Percentiles rank a stretch among this genome's conserved stretches.
These are phyloP conservation scores for Antheraea mylitta DNA, from an alignment of 1,140 invertebrate species.

Conservation along the genomic window DNA sequence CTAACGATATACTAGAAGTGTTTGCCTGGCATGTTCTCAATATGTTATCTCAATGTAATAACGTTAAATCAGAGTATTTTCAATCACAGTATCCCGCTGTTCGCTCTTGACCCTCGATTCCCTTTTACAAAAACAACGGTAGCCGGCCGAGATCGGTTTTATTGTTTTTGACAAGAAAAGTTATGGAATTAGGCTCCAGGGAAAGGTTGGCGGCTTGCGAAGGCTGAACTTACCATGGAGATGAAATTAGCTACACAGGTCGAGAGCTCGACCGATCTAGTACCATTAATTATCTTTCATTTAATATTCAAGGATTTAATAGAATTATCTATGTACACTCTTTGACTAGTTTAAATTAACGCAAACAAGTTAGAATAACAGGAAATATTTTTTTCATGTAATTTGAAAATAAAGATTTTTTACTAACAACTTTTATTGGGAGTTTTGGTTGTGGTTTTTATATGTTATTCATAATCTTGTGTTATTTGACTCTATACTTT, in stretches of 20 bases:
- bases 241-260: not conserved
- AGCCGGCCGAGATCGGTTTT: not conserved
- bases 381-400: too few relatives aligned
- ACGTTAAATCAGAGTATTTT: not conserved
- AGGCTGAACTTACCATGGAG: not conserved
- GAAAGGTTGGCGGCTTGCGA: not conserved
- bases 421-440: too few relatives aligned
- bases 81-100: not conserved
- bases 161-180: slow-evolving; percentile 1
- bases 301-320: too few relatives aligned
- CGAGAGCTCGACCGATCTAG: not conserved
- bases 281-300: too few relatives aligned
- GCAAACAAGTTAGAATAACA: too few relatives aligned
- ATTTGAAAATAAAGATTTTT: too few relatives aligned
- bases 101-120: not conserved
- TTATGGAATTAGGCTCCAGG: slow-evolving; percentile 1
- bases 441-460: too few relatives aligned
- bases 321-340: too few relatives aligned
- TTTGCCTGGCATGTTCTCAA: not conserved
- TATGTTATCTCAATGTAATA: not conserved
- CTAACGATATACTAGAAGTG: not conserved
- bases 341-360: too few relatives aligned
- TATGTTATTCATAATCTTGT: too few relatives aligned
- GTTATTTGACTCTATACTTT: too few relatives aligned
- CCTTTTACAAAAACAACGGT: not conserved